These are phyloP conservation scores for Trypoxylus dichotomus DNA, from an alignment of 1,140 invertebrate species.

Conservation along the genomic window DNA sequence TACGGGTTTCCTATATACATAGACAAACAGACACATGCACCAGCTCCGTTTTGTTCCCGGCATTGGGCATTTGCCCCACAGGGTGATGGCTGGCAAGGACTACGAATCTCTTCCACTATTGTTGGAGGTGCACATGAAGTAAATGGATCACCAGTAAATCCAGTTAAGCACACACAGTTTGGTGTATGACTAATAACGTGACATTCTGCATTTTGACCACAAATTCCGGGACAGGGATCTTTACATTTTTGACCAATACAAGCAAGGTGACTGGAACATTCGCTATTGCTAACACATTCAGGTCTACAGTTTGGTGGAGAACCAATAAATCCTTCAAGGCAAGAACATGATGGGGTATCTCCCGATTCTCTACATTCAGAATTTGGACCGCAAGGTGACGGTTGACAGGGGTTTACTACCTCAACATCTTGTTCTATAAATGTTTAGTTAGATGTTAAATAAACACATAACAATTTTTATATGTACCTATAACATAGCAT, in stretches of 20 bases:
- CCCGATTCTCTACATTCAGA: constrained; percentile 69
- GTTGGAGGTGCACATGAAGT: constrained; percentile 38
- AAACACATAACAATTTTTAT: neutral
- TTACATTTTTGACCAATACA: constrained; percentile 79
- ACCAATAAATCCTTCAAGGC: constrained; percentile 70
- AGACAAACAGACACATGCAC: constrained; percentile 56
- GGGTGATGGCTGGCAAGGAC: constrained; percentile 55
- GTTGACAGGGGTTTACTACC: constrained; percentile 64
- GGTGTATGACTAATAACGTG: constrained; percentile 68
- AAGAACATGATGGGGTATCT: constrained; percentile 65
- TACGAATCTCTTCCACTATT: constrained; percentile 33
- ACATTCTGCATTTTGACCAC: constrained; percentile 67
- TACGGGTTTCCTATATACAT: constrained; percentile 59
- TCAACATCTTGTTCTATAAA: constrained; percentile 52
- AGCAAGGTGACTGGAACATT: constrained; percentile 72
- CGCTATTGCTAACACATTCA: constrained; percentile 75
- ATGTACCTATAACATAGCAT: constrained; percentile 58
- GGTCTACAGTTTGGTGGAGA: constrained; percentile 77
- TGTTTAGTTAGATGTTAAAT: constrained; percentile 34
- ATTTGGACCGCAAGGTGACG: constrained; percentile 72
- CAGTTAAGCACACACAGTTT: constrained; percentile 62
- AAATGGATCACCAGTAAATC: constrained; percentile 65
- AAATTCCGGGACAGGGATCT: constrained; percentile 70
- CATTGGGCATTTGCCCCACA: constrained; percentile 59
- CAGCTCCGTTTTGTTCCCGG: constrained; percentile 52